Evolutionary conservation across 2,113 vertebrate species (phyloP).

Genomic region (Vimba vimba): DNA sequence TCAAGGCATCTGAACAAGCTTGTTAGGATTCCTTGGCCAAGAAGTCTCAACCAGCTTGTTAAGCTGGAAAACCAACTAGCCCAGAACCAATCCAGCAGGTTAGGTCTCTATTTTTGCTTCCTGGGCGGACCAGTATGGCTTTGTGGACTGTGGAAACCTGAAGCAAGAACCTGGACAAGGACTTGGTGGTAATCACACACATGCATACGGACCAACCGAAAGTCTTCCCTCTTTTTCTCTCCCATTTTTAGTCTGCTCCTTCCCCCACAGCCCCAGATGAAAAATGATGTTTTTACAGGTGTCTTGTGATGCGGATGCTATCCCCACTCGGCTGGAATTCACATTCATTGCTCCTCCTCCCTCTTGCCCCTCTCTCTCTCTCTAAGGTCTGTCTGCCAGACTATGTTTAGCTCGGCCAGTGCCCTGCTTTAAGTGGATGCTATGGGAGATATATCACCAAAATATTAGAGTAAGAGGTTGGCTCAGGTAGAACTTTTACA

Average conservation of each 20-base stretch:
- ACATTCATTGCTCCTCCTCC: slow-evolving; percentile 62
- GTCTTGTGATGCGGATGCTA: slow-evolving; percentile 66
- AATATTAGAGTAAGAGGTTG: slow-evolving; percentile 2
- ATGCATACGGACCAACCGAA: neutral
- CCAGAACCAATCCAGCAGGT: neutral
- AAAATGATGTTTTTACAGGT: slow-evolving; percentile 78
- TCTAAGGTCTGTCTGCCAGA: slow-evolving; percentile 17
- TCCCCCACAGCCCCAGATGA: slow-evolving; percentile 64
- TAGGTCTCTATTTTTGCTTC: neutral
- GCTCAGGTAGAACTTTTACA: slow-evolving; percentile 31
- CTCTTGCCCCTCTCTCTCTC: slow-evolving; percentile 42
- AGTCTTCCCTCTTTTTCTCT: slow-evolving; percentile 39
- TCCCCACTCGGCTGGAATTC: slow-evolving; percentile 68
- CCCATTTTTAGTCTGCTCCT: slow-evolving; percentile 42
- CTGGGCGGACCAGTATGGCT: neutral
- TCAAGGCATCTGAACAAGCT: neutral
- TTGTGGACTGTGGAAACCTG: slow-evolving; percentile 40
- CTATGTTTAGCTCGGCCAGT: neutral
- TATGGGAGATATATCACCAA: slow-evolving; percentile 15
- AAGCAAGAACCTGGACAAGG: slow-evolving; percentile 48
- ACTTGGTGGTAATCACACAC: slow-evolving; percentile 47
- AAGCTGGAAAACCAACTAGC: neutral
- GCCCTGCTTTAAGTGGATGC: slow-evolving; percentile 8
- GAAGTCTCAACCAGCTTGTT: neutral
- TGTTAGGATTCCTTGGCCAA: neutral